These are phyloP conservation scores for Saturnia pavonia DNA, from an alignment of 2,888 invertebrate species.

Conservation along the genomic window DNA sequence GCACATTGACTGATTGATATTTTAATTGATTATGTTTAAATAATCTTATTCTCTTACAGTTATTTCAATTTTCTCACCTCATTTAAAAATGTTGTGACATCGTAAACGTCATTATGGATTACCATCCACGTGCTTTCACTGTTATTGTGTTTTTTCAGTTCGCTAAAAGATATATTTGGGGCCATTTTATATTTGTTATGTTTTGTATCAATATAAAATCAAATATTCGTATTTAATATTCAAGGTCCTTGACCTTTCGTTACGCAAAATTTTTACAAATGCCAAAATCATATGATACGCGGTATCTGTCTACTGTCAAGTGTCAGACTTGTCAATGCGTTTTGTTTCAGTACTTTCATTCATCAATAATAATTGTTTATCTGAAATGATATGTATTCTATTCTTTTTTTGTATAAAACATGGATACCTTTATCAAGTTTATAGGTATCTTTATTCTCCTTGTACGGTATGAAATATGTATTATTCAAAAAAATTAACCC, in stretches of 20 bases:
- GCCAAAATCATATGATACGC: conserved; percentile 14
- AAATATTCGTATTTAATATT: neutral
- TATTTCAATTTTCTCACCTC: conserved; percentile 81
- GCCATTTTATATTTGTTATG: conserved; percentile 39
- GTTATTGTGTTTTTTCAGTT: conserved; percentile 85
- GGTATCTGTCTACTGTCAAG: neutral
- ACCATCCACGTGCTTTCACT: conserved; percentile 83
- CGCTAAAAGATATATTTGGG: conserved; percentile 76
- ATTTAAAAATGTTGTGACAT: conserved; percentile 88
- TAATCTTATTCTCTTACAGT: neutral
- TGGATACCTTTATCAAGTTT: too few relatives aligned
- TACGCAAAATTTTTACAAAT: conserved; percentile 7
- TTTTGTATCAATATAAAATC: conserved; percentile 6
- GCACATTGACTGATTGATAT: too few relatives aligned
- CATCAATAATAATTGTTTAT: neutral
- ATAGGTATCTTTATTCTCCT: too few relatives aligned
- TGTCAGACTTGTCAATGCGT: neutral
- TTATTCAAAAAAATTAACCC: too few relatives aligned
- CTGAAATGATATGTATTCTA: neutral
- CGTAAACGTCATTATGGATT: conserved; percentile 90
- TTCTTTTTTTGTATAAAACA: too few relatives aligned
- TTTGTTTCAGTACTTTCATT: neutral
- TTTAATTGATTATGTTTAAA: neutral
- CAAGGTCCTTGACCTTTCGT: neutral
- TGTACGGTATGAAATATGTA: too few relatives aligned